Base-by-base conservation (phyloP, 2,113 vertebrate genomes). In the Phrynocephalus versicolor region DNA sequence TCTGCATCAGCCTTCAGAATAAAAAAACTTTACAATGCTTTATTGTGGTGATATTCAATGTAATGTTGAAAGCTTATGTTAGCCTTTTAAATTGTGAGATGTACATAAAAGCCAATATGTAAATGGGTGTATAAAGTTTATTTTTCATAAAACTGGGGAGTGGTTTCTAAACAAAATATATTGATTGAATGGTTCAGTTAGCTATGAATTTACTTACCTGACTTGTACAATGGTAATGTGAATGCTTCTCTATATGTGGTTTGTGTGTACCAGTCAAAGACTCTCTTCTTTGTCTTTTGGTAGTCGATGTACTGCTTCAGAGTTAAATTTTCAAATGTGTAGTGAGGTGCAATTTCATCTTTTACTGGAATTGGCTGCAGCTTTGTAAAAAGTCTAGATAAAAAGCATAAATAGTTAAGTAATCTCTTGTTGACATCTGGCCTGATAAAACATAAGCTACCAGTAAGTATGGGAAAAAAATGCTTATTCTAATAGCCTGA, bases 341-440 rank as follows among this genome's bases (percentile, higher is more conserved):
- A 84, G 27, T 91, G 82, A 76, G 83, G 33, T 0, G 51, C 73
- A 5, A 2, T 82, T 95, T 88, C 72, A 74, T 65, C 86, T 88
- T 90, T 0, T 0, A 83, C 0, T 41, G 87, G 76, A 90, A 75
- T 57, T 1, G 1, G 57, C 79, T 88, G 73, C 85, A 89, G 70
- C 89, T 92, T 93, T 79, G 73, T 89, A 85, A 90, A 92, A 82
- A 85, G 84, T 89, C 95, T 95, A 73, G 55, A 91, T 72, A 90
- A 88, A 95, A 94, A 82, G 39, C 81, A 85, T 87, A 89, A 92
- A 92, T 92, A 85, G 72, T 79, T 88, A 82, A 88, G 74, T 92
- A 92, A 94, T 94, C 91, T 91, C 82, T 45, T 88, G 82, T 82
- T 92, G 90, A 94, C 89, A 92, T 91, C 86, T 45, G 88, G 89